Evolutionary conservation across 2,888 invertebrate species (phyloP).

Genomic region (Bursaphelenchus okinawaensis): DNA sequence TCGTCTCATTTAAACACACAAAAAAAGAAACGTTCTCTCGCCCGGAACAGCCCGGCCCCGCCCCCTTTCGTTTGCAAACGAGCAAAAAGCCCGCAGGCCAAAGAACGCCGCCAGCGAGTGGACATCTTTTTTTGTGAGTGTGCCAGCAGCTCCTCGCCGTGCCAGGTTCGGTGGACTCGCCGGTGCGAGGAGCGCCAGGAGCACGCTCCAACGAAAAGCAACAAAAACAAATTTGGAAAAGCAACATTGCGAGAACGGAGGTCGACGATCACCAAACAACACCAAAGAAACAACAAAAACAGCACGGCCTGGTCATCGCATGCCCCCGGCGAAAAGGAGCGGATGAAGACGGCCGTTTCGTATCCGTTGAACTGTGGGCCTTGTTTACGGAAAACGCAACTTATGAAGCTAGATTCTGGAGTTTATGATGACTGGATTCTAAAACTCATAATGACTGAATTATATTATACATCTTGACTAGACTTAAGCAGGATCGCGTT

Average conservation of each 20-base stretch:
- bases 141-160: neutral
- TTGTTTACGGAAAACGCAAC: too few species aligned
- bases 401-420: too few species aligned
- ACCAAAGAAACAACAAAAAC: neutral
- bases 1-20: neutral
- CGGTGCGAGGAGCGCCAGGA: neutral
- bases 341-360: too few species aligned
- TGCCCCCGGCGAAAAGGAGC: neutral
- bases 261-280: neutral
- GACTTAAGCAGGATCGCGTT: too few species aligned
- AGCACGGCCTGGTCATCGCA: neutral
- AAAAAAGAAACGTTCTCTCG: neutral
- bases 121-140: neutral
- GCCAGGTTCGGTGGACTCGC: neutral
- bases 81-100: neutral
- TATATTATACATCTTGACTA: too few species aligned
- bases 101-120: neutral
- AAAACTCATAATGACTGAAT: too few species aligned
- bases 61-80: slow-evolving; percentile 1
- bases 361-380: too few species aligned
- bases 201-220: neutral
- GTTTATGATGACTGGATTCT: too few species aligned
- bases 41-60: neutral
- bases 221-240: neutral
- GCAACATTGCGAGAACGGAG: neutral